Conservation (phyloP, 2,888 invertebrate species). For the Carabus problematicus region DNA sequence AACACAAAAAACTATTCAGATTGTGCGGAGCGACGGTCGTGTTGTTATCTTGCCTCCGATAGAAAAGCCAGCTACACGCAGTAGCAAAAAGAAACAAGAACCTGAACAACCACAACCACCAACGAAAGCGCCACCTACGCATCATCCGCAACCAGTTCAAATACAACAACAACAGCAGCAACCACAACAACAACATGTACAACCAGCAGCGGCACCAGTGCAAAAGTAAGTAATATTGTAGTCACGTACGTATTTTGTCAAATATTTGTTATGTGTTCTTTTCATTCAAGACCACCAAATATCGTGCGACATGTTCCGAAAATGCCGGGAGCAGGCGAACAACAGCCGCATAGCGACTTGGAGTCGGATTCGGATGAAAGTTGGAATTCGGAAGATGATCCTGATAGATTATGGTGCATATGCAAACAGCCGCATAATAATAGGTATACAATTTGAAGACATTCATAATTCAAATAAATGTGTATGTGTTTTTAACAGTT, state of each 20-base stretch:
- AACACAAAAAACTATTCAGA: constrained; percentile 70
- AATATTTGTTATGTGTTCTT: constrained; percentile 8
- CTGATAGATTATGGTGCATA: constrained; percentile 92
- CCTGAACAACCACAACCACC: constrained; percentile 20
- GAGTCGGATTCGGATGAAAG: constrained; percentile 67
- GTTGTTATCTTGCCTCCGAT: constrained; percentile 82
- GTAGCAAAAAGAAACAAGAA: constrained; percentile 64
- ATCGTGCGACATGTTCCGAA: constrained; percentile 50
- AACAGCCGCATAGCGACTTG: constrained; percentile 58
- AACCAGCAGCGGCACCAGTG: constrained; percentile 46
- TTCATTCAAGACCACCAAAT: constrained; percentile 34
- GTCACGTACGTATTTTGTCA: background rate
- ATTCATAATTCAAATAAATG: background rate
- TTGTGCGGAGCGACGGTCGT: constrained; percentile 76
- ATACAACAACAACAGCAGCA: constrained; percentile 14
- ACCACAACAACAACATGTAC: constrained; percentile 1
- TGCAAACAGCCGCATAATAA: constrained; percentile 95
- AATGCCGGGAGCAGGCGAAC: constrained; percentile 55
- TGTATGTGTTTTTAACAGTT: background rate
- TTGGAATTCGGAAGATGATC: constrained; percentile 89
- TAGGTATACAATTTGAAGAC: constrained; percentile 48
- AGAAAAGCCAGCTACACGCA: constrained; percentile 81
- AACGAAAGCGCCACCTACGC: constrained; percentile 45
- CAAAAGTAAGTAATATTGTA: constrained; percentile 4
- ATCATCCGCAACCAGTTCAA: constrained; percentile 34